These are phyloP conservation scores for Mellivora capensis DNA, from an alignment of 2,113 vertebrate species.

Conservation along the genomic window DNA sequence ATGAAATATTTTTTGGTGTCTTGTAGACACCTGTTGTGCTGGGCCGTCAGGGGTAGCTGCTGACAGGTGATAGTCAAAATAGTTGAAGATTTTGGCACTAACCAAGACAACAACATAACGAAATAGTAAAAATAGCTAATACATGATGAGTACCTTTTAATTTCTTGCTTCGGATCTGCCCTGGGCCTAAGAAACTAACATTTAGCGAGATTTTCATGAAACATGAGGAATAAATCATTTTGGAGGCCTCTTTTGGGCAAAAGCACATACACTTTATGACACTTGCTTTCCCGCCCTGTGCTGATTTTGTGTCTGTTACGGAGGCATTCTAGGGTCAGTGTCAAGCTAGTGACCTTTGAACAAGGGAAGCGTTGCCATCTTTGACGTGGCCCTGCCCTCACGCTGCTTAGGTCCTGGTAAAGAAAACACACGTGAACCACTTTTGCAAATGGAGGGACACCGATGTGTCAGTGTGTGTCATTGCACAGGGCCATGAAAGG, in stretches of 20 bases:
- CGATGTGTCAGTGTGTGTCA: not conserved
- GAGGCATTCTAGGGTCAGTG: not conserved
- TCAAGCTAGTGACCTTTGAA: not conserved
- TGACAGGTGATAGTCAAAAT: not conserved
- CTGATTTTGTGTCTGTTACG: not conserved
- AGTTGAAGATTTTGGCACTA: not conserved
- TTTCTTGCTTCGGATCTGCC: not conserved
- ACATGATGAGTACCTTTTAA: not conserved
- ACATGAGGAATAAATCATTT: not conserved
- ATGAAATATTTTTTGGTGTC: not conserved
- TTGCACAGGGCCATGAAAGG: too few relatives aligned
- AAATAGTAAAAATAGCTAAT: not conserved
- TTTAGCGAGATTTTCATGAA: not conserved
- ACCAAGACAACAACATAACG: not conserved
- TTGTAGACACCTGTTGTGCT: not conserved
- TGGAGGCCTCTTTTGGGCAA: not conserved
- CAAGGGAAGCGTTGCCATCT: not conserved
- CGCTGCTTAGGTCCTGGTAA: not conserved
- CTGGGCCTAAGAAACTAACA: not conserved
- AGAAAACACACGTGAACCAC: not conserved
- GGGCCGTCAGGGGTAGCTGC: not conserved
- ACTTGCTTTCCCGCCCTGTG: not conserved
- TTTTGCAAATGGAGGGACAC: not conserved
- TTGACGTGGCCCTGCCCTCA: not conserved
- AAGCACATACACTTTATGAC: not conserved